Evolutionary conservation across 1,140 invertebrate species (phyloP).

Genomic region (Lucilia cuprina): DNA sequence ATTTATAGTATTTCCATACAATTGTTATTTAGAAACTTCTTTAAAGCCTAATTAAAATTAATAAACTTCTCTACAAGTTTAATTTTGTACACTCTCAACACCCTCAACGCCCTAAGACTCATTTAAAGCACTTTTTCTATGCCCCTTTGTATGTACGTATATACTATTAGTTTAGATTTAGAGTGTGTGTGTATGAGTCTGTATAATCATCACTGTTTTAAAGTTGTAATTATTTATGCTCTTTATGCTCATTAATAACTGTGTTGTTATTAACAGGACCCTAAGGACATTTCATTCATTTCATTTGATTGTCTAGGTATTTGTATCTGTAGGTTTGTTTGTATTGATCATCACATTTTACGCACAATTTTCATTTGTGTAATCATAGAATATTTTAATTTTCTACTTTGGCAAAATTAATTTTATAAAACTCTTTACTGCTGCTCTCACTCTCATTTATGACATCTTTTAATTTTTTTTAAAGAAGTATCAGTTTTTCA

Average conservation of each 20-base stretch:
- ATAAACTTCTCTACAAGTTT: constrained; percentile 22
- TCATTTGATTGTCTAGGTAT: background rate
- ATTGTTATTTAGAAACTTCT: background rate
- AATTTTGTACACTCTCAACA: background rate
- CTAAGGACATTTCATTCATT: constrained; percentile 21
- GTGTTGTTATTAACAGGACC: constrained; percentile 27
- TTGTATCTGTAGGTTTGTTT: background rate
- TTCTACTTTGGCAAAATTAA: background rate
- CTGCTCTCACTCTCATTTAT: background rate
- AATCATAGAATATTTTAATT: background rate
- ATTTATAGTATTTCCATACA: background rate
- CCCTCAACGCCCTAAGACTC: background rate
- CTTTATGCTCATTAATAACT: constrained; percentile 33
- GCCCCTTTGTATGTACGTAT: too few species aligned
- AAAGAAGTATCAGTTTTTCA: background rate
- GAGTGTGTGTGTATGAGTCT: background rate
- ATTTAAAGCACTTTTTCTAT: background rate
- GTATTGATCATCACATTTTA: background rate
- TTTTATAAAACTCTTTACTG: background rate
- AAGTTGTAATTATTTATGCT: constrained; percentile 25
- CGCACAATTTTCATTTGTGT: constrained; percentile 13
- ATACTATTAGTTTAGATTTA: too few species aligned
- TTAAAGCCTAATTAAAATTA: constrained; percentile 31
- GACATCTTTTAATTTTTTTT: background rate
- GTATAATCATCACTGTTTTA: background rate